These are phyloP conservation scores for Cataglyphis livida DNA, from an alignment of 2,888 invertebrate genomes.

Conservation along the genomic window DNA sequence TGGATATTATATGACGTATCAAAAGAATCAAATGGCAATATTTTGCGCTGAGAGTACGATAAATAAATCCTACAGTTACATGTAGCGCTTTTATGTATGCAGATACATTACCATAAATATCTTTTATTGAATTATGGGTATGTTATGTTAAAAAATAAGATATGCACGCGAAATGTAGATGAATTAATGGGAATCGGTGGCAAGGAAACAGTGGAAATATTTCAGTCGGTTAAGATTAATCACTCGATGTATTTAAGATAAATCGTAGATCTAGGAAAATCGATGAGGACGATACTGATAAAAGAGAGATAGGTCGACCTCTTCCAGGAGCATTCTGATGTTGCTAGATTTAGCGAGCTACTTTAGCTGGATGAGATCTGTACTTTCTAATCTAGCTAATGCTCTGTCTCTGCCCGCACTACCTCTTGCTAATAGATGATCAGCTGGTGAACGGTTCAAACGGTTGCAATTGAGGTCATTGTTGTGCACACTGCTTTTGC, in stretches of 20 bases:
- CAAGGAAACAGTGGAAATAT: slow-evolving; percentile 6
- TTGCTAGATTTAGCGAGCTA: slow-evolving; percentile 21
- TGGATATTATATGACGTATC: neutral
- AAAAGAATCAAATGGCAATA: neutral
- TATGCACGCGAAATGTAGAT: neutral
- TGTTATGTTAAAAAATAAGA: slow-evolving; percentile 17
- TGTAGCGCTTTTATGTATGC: neutral
- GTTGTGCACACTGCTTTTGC: slow-evolving; percentile 52
- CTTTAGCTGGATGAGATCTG: slow-evolving; percentile 34
- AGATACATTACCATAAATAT: neutral
- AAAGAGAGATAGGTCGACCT: neutral
- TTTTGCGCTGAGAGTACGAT: neutral
- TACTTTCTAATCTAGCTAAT: slow-evolving; percentile 59
- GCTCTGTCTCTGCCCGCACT: slow-evolving; percentile 37
- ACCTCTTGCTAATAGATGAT: slow-evolving; percentile 64
- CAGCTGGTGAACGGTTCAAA: slow-evolving; percentile 69
- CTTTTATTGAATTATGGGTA: neutral
- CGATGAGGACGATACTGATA: slow-evolving; percentile 13
- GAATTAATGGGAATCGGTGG: slow-evolving; percentile 19
- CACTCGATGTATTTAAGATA: slow-evolving; percentile 26
- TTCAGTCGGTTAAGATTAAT: slow-evolving; percentile 25
- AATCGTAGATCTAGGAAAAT: slow-evolving; percentile 7
- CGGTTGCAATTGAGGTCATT: slow-evolving; percentile 70
- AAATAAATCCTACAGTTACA: slow-evolving; percentile 10
- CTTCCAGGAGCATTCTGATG: neutral